A percentile compares a stretch with the other conserved stretches of the same genome.
These are phyloP conservation scores for Intellagama lesueurii DNA, from an alignment of 2,797 vertebrate species.

Conservation along the genomic window DNA sequence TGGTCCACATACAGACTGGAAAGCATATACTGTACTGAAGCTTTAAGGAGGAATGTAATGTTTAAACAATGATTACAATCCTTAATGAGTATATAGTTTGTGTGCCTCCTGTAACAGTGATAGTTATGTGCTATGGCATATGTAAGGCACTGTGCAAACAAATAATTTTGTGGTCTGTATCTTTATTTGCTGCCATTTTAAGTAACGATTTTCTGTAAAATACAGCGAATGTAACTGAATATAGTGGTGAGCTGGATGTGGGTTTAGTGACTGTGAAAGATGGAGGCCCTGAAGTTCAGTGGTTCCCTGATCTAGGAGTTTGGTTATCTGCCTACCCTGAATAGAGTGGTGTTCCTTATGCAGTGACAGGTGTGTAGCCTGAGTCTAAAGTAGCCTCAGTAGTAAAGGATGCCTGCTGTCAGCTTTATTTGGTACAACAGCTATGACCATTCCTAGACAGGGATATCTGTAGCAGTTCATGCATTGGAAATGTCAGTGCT, in stretches of 20 bases:
- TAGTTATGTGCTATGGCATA: neutral
- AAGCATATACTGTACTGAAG: neutral
- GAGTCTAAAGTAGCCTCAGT: neutral
- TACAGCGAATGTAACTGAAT: too few relatives aligned
- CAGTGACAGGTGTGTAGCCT: neutral
- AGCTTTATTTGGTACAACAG: neutral
- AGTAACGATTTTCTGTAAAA: neutral
- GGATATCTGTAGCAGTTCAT: neutral
- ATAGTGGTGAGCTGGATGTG: too few relatives aligned
- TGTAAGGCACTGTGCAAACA: neutral
- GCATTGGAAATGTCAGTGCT: too few relatives aligned
- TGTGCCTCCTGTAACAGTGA: neutral
- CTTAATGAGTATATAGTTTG: neutral
- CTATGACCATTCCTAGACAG: neutral
- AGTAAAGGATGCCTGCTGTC: neutral
- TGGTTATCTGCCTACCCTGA: neutral
- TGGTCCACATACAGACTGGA: neutral
- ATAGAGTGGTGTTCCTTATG: neutral
- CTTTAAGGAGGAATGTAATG: neutral
- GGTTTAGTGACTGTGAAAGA: neutral
- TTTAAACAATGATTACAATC: neutral
- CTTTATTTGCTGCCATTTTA: neutral
- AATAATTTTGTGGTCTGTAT: neutral
- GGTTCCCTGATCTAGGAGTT: neutral
- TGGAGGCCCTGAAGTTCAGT: too few relatives aligned